These are phyloP conservation scores for Borostomias antarcticus DNA, from an alignment of 2,797 vertebrate species.

Conservation along the genomic window DNA sequence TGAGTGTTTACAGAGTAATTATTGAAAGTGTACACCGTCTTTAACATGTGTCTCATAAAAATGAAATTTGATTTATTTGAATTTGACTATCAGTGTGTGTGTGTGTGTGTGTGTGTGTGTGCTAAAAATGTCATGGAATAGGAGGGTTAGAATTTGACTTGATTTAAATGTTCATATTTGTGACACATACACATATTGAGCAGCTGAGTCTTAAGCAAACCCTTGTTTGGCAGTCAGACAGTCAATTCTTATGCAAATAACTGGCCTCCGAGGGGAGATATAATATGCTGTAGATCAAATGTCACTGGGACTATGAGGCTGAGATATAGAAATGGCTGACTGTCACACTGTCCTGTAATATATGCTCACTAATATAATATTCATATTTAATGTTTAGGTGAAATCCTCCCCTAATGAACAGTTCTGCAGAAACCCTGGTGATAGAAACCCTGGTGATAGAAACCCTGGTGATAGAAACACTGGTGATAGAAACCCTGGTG, in stretches of 20 bases:
- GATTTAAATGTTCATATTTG: slow-evolving; percentile 74
- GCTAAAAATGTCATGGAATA: slow-evolving; percentile 83
- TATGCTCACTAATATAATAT: slow-evolving; percentile 71
- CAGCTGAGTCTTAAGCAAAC: slow-evolving; percentile 74
- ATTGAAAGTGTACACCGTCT: slow-evolving; percentile 97
- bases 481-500: too few species aligned
- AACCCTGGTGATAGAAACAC: too few species aligned
- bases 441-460: background rate
- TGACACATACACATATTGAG: slow-evolving; percentile 64
- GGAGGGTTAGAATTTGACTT: slow-evolving; percentile 74
- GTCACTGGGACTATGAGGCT: slow-evolving; percentile 76
- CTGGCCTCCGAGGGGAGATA: slow-evolving; percentile 64
- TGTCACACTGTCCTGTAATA: slow-evolving; percentile 77
- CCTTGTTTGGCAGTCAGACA: slow-evolving; percentile 74
- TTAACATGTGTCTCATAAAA: slow-evolving; percentile 97
- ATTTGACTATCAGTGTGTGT: slow-evolving; percentile 81
- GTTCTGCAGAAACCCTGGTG: slow-evolving; percentile 18
- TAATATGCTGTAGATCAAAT: slow-evolving; percentile 81
- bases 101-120: too few species aligned
- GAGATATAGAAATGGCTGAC: slow-evolving; percentile 79
- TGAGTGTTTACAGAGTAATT: slow-evolving; percentile 94
- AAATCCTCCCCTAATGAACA: slow-evolving; percentile 58
- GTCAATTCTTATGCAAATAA: slow-evolving; percentile 81
- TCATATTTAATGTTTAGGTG: slow-evolving; percentile 68
- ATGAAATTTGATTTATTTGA: slow-evolving; percentile 95